A percentile compares a stretch with the other conserved stretches of the same genome.
Evolutionary conservation across 2,113 vertebrate genomes (phyloP).

Genomic region (Notiomystis cincta): DNA sequence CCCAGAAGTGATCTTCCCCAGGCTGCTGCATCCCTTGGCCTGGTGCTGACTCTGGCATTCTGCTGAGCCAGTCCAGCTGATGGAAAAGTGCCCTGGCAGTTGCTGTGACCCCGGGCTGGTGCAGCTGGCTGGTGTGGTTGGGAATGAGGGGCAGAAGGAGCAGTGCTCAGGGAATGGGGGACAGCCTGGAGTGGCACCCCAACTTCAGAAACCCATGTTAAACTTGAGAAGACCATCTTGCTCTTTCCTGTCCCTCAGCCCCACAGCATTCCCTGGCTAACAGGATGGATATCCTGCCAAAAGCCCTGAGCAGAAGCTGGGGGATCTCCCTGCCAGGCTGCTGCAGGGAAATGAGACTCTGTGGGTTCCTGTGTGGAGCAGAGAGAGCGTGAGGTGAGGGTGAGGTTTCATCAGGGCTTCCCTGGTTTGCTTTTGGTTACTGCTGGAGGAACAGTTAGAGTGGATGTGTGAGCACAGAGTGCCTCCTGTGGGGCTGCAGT

Average conservation of each 20-base stretch:
- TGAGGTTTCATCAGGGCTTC: background rate
- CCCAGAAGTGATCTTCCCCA: no score
- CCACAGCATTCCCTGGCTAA: background rate
- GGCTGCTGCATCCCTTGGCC: background rate
- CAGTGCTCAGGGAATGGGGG: background rate
- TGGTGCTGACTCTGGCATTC: background rate
- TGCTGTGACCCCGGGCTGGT: background rate
- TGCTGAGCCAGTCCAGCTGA: background rate
- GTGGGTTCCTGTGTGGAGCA: background rate
- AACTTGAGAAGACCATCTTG: background rate
- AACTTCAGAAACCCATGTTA: background rate
- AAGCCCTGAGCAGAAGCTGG: background rate
- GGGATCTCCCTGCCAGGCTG: background rate
- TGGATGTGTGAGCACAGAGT: slow-evolving; percentile 3
- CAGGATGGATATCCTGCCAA: background rate
- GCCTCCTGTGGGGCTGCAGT: slow-evolving; percentile 23
- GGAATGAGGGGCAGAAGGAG: background rate
- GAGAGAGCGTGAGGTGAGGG: background rate
- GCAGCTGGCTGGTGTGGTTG: background rate
- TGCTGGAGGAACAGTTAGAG: background rate
- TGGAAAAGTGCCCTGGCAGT: background rate
- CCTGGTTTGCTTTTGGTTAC: background rate
- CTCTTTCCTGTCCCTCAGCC: background rate
- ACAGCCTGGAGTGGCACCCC: background rate
- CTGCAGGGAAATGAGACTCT: background rate